Base-by-base conservation (phyloP, 2,797 vertebrate genomes). In the Caiman crocodilus region DNA sequence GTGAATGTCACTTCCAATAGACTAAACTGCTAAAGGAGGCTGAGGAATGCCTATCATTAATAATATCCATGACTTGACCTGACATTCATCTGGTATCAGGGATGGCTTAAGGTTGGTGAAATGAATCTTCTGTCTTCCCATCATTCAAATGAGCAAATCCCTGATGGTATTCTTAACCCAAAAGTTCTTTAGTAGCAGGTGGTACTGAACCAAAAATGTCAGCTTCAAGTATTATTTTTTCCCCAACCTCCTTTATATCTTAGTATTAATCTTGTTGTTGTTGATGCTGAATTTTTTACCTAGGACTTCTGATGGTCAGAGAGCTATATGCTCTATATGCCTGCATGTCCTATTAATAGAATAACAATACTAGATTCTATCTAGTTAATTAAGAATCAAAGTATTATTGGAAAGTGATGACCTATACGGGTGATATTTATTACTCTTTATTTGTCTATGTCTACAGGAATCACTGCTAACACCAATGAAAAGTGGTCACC, bases 21-120 rank as follows among this genome's bases (percentile, higher is more conserved):
- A 94, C 17, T 82, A 91, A 88, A 57, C 75, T 63, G 21, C 88
- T 95, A 55, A 90, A 77, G 93, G 89, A 93, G 90, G 90, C 87
- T 90, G 85, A 79, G 92, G 89, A 97, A 96, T 96, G 90, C 63
- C 71, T 88, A 23, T 94, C 71, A 93, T 60, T 91, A 84, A 88
- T 88, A 63, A 76, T 83, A 85, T 88, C 88, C 89, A 73, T 96
- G 92, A 94, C 79, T 85, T 95, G 92, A 95, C 82, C 87, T 95
- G 94, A 95, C 92, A 25, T 93, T 97, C 93, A 94, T 95, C 96
- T 96, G 94, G 92, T 93, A 90, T 97, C 93, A 88, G 89, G 71
- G 90, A 94, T 81, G 65, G 93, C 96, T 96, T 97, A 90, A 93
- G 89, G 93, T 95, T 88, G 90, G n/a, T 88, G 85, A 96, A 96